A percentile compares a stretch with the other conserved stretches of the same genome.
These are phyloP conservation scores for Heteractis magnifica DNA, from an alignment of 92 coral and sea anemone species.

Conservation along the genomic window DNA sequence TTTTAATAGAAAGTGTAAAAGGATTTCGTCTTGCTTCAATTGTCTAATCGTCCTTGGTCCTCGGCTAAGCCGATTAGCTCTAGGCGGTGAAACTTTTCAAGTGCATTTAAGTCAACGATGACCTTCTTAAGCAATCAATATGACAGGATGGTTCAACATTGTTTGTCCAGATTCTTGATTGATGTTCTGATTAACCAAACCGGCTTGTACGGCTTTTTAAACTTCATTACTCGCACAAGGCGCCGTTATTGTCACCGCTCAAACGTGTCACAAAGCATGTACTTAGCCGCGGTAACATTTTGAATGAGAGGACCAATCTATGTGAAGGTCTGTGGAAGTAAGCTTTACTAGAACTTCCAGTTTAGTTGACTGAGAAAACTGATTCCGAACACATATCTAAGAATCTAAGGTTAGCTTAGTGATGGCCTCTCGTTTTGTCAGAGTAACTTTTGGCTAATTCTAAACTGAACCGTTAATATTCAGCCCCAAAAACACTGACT, in stretches of 20 bases:
- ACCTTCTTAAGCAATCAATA: constrained; percentile 5
- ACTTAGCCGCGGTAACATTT: not conserved
- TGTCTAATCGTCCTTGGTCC: not conserved
- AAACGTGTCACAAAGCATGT: not conserved
- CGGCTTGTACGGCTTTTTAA: constrained; percentile 9
- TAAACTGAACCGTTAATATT: no score
- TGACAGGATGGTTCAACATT: constrained; percentile 13
- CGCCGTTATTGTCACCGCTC: not conserved
- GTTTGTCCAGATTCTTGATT: constrained; percentile 27
- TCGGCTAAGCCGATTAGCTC: constrained; percentile 28
- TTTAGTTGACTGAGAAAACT: not conserved
- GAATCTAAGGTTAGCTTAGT: no score
- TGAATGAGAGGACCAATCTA: no score
- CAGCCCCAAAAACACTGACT: not conserved
- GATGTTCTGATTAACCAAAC: constrained; percentile 30
- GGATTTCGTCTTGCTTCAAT: not conserved
- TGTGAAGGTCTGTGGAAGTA: no score
- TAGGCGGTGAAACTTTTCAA: constrained; percentile 26
- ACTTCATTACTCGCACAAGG: constrained; percentile 5
- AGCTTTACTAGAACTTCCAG: not conserved
- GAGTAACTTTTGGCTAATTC: no score
- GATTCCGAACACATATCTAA: no score
- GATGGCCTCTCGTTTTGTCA: no score
- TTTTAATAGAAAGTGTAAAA: not conserved
- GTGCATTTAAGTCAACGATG: constrained; percentile 8